Conservation (phyloP, 2,113 vertebrate genomes). For the Phyllopteryx taeniolatus region DNA sequence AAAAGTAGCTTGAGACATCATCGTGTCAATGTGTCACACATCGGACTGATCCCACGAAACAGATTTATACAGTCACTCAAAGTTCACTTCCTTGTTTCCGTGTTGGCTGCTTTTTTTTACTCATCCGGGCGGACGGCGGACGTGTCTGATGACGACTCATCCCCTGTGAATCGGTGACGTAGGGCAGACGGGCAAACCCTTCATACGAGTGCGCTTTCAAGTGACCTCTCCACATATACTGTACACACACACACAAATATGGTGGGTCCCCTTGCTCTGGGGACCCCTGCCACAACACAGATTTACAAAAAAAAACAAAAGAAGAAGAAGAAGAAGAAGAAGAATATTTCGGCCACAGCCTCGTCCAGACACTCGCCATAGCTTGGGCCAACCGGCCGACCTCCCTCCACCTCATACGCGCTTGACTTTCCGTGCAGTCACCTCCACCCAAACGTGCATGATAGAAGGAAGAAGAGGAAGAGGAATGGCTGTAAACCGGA, state of each 20-base stretch:
- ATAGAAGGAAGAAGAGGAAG: background rate
- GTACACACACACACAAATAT: background rate
- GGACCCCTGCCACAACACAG: background rate
- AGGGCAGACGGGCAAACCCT: background rate
- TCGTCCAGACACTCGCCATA: too few relatives aligned
- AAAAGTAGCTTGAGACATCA: background rate
- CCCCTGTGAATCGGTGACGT: background rate
- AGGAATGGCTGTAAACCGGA: background rate
- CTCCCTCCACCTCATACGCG: background rate
- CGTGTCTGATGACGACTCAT: background rate
- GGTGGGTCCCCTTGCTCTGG: background rate
- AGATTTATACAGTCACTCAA: background rate
- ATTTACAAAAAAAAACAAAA: too few relatives aligned
- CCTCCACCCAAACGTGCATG: background rate
- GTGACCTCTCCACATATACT: background rate
- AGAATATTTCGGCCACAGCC: too few relatives aligned
- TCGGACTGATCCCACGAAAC: background rate
- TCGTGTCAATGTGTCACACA: background rate
- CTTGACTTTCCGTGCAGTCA: background rate
- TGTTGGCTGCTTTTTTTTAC: background rate
- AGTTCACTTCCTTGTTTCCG: background rate
- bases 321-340: too few relatives aligned
- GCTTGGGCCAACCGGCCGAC: too few relatives aligned
- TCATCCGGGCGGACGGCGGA: slow-evolving; percentile 26
- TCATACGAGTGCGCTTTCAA: background rate